Base-by-base conservation (phyloP, 2,888 invertebrate genomes). In the Criorhina ranunculi region DNA sequence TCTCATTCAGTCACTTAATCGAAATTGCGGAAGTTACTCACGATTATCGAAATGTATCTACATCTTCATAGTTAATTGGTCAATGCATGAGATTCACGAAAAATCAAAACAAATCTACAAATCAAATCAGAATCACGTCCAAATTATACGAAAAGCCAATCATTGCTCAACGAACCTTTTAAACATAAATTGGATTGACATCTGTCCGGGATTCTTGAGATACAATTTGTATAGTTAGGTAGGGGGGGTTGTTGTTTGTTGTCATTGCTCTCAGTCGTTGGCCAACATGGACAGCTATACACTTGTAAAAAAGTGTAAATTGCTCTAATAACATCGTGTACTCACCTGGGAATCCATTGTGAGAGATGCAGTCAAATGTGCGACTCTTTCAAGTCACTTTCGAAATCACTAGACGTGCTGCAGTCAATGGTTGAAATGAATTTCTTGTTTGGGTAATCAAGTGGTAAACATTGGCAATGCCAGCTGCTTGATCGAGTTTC, bases 261-360 rank as follows among this genome's bases (percentile, higher is more conserved):
- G 4, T 24, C 24, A 24, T 24, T 24, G 24, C 24, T 24, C 24
- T 24, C 24, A 24, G 24, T 8, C 5, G n/a, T 46, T 72, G 19
- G 33, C 44, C 37, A 44, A 6, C n/a, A n/a, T 35, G 35, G 51
- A 55, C 33, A 62, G 42, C 55, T 4, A 7, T 31, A 29, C 31
- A n/a, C 15, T 59, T n/a, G 33, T 44, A 44, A 59, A 82, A 62
- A 70, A 59, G 85, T 85, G 85, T 85, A 80, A 85, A 85, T 85
- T 85, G 79, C 51, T 75, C 85, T 80, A 80, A 85, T 85, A 76
- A 55, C 76, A 70, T 31, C 64, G 33, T 80, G 80, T 85, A 85
- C 42, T 60, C 85, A 70, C 70, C 57, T 80, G 85, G 80, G 85
- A 85, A 85, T 76, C 55, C 40, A 73, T 79, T 73, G 73, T 60